A percentile compares a stretch with the other conserved stretches of the same genome.
Evolutionary conservation across 2,888 invertebrate genomes (phyloP).

Genomic region (Marasmarcha lunaedactyla): DNA sequence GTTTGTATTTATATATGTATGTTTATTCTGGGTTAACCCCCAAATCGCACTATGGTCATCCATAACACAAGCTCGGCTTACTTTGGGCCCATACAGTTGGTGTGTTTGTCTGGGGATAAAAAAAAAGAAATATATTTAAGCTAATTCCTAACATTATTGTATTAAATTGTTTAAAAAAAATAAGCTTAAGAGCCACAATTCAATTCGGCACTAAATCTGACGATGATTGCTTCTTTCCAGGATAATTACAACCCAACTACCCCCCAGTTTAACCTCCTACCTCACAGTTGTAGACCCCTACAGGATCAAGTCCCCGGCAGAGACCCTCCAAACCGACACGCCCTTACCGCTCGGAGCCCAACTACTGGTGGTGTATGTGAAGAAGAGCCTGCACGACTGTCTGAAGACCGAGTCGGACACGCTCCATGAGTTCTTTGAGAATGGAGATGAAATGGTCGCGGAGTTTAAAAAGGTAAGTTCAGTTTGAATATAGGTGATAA

Average conservation of each 20-base stretch:
- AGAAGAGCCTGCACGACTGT: constrained; percentile 70
- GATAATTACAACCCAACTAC: constrained; percentile 84
- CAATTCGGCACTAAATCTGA: too few species aligned
- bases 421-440: constrained; percentile 46
- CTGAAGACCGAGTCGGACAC: constrained; percentile 45
- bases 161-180: too few species aligned
- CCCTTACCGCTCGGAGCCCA: constrained; percentile 86
- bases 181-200: too few species aligned
- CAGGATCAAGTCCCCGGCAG: constrained; percentile 85
- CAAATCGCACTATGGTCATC: too few species aligned
- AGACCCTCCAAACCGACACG: constrained; percentile 73
- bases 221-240: constrained; percentile 70
- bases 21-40: too few species aligned
- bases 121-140: too few species aligned
- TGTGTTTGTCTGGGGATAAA: too few species aligned
- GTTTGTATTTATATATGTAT: too few species aligned
- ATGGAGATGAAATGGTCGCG: constrained; percentile 52
- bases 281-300: constrained; percentile 86
- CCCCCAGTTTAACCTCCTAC: constrained; percentile 80
- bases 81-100: too few species aligned
- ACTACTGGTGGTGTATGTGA: constrained; percentile 81
- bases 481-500: not conserved
- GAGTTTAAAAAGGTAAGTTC: constrained; percentile 47
- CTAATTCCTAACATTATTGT: too few species aligned
- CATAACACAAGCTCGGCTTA: too few species aligned